A percentile compares a stretch with the other conserved stretches of the same genome.
Conservation (phyloP, 30 jellyfish, hydroid and myxozoan genomes). For the Haliclystus octoradiatus region DNA sequence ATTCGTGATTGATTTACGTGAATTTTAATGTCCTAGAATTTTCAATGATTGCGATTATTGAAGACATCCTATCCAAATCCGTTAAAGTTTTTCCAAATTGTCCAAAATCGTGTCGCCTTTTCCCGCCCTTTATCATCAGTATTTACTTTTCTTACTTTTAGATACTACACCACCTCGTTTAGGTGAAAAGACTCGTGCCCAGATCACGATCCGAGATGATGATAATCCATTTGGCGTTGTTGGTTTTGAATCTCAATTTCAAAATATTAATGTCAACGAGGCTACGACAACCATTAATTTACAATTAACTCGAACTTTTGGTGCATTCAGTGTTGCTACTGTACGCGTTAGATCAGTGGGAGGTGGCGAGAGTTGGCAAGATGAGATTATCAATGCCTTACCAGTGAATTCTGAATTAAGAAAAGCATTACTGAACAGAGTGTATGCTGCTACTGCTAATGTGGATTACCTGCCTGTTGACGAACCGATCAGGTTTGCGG, state of each 20-base stretch:
- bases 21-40: too few relatives aligned
- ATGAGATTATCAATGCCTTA: constrained; percentile 16
- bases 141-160: neutral
- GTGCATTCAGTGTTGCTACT: constrained; percentile 65
- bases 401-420: constrained; percentile 32
- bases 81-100: too few relatives aligned
- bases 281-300: constrained; percentile 33
- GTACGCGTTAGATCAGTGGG: constrained; percentile 71
- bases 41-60: too few relatives aligned
- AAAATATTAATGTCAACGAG: constrained; percentile 25
- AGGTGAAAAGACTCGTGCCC: constrained; percentile 15
- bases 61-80: too few relatives aligned
- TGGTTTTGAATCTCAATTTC: constrained; percentile 39
- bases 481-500: constrained; percentile 11
- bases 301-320: constrained; percentile 46
- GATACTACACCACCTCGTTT: constrained; percentile 42
- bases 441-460: constrained; percentile 22
- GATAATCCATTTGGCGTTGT: constrained; percentile 88
- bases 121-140: neutral
- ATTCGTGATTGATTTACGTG: too few relatives aligned
- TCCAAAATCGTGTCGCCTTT: too few relatives aligned
- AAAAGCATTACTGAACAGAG: constrained; percentile 28
- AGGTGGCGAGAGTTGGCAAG: constrained; percentile 94
- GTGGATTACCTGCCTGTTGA: constrained; percentile 20
- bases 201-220: constrained; percentile 64